These are phyloP conservation scores for Chymomyza caudatula DNA, from an alignment of 2,888 invertebrate genomes.

Conservation along the genomic window DNA sequence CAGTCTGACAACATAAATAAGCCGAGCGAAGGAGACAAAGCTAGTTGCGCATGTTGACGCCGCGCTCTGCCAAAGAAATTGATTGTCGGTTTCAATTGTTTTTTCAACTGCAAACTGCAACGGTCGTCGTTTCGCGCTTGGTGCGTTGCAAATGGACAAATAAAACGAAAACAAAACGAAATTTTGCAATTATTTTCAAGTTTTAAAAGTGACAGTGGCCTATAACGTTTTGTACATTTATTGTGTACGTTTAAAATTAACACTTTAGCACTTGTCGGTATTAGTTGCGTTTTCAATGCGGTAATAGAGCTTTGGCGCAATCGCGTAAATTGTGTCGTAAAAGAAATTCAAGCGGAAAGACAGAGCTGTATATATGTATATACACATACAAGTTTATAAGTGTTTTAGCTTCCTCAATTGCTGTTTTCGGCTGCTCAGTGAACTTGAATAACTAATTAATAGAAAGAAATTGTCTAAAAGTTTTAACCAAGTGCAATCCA, in stretches of 20 bases:
- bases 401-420: constrained; percentile 9
- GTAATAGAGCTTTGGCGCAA: constrained; percentile 13
- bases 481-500: too few species aligned
- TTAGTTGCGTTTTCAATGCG: constrained; percentile 8
- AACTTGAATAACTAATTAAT: constrained; percentile 39
- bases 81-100: neutral
- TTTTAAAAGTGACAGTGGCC: constrained; percentile 4
- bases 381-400: constrained; percentile 16
- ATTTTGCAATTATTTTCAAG: constrained; percentile 37
- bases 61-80: neutral
- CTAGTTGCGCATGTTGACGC: neutral
- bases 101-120: neutral
- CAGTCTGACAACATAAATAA: neutral
- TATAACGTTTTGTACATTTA: constrained; percentile 26
- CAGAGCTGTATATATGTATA: neutral
- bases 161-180: constrained; percentile 11
- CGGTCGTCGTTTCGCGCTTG: neutral
- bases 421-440: constrained; percentile 27
- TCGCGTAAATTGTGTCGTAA: constrained; percentile 7
- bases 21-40: too few species aligned
- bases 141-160: neutral
- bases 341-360: neutral
- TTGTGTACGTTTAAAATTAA: constrained; percentile 46
- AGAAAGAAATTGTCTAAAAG: neutral
- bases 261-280: constrained; percentile 40